A percentile compares a stretch with the other conserved stretches of the same genome.
Evolutionary conservation across 2,797 vertebrate genomes (phyloP).

Genomic region (Sebastes ruberrimus): DNA sequence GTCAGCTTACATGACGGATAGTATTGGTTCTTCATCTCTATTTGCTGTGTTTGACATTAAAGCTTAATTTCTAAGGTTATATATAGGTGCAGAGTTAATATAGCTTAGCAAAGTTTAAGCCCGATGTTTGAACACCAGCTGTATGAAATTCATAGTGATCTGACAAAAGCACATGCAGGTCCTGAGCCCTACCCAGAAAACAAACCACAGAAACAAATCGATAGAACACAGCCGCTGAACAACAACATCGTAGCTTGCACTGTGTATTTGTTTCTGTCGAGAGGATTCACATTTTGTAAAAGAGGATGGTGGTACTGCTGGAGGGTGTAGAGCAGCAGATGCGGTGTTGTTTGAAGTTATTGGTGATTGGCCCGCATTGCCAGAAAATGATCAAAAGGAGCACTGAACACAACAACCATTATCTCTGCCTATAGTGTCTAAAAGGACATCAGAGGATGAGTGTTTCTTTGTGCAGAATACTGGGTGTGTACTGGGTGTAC

Average conservation of each 20-base stretch:
- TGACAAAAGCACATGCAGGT: conserved; percentile 13
- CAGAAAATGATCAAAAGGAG: conserved; percentile 42
- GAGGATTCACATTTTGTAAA: conserved; percentile 2
- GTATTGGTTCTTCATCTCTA: conserved; percentile 28
- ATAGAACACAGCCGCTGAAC: conserved; percentile 34
- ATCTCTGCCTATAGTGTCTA: conserved; percentile 8
- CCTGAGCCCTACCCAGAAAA: conserved; percentile 17
- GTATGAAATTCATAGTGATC: background rate
- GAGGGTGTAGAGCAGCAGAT: conserved; percentile 7
- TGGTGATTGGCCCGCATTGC: conserved; percentile 5
- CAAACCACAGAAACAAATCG: conserved; percentile 43
- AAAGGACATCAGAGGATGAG: background rate
- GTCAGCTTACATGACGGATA: conserved; percentile 63
- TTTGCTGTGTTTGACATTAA: conserved; percentile 38
- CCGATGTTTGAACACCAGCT: background rate
- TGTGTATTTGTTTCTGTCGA: background rate
- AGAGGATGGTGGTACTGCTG: conserved; percentile 8
- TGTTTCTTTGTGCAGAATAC: background rate
- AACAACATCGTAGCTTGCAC: background rate
- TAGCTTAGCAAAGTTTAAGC: conserved; percentile 13
- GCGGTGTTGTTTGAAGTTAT: conserved; percentile 23
- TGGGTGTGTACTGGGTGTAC: background rate
- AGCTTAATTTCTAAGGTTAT: conserved; percentile 3
- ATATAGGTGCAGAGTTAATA: background rate
- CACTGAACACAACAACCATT: conserved; percentile 23